Evolutionary conservation across 2,888 invertebrate genomes (phyloP).

Genomic region (Latrodectus elegans): DNA sequence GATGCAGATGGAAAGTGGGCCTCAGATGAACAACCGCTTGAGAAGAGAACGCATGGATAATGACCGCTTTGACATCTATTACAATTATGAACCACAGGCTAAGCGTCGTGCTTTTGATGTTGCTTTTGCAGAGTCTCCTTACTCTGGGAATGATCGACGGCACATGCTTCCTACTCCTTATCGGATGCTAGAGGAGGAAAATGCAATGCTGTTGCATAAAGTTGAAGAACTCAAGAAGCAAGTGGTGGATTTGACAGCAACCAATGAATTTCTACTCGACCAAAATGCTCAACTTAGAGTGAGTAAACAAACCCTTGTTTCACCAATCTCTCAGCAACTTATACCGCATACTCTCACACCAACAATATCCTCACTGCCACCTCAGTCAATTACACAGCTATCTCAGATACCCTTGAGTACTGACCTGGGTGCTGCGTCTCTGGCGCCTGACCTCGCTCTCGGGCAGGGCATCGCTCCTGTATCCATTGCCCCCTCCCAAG

Average conservation of each 20-base stretch:
- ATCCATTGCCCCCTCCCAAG: conserved; percentile 72
- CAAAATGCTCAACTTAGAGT: conserved; percentile 84
- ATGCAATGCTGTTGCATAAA: conserved; percentile 81
- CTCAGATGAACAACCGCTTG: conserved; percentile 28
- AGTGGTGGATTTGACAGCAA: conserved; percentile 84
- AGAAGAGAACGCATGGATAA: conserved; percentile 61
- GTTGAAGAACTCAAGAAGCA: conserved; percentile 83
- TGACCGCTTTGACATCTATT: conserved; percentile 59
- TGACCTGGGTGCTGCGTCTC: conserved; percentile 72
- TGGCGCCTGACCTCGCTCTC: conserved; percentile 73
- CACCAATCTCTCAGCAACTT: conserved; percentile 63
- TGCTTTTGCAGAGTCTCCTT: conserved; percentile 27
- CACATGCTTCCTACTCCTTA: conserved; percentile 67
- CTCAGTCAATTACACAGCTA: conserved; percentile 63
- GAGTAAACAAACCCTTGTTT: conserved; percentile 76
- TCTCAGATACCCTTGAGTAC: conserved; percentile 59
- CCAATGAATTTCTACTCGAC: conserved; percentile 85
- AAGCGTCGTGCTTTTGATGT: conserved; percentile 69
- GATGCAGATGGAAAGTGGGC: conserved; percentile 44
- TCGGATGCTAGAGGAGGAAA: conserved; percentile 80
- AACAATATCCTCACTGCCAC: conserved; percentile 48
- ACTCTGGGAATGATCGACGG: conserved; percentile 27
- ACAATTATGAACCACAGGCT: conserved; percentile 71
- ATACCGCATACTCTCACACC: conserved; percentile 68
- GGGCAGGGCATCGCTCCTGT: conserved; percentile 76